phyloP scores from a whole-genome alignment of 2,113 vertebrate genomes.

The Lophotis ruficrista region DNA sequence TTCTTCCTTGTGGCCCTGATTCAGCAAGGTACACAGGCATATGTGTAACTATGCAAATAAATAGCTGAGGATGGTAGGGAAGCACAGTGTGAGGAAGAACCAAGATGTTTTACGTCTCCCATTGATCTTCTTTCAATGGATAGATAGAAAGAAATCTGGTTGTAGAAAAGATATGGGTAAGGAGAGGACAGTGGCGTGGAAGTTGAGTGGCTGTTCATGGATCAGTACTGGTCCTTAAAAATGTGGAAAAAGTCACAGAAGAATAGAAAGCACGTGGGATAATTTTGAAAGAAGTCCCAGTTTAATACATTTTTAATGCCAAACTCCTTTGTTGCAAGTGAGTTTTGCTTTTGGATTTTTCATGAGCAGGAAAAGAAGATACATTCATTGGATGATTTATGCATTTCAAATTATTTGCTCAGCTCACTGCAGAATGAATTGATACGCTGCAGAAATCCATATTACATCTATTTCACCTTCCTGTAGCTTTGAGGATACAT shows the following conservation, averaged over 20 bases:
- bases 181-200: not conserved
- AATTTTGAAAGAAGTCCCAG: not conserved
- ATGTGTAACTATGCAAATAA: conserved; percentile 33
- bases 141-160: not conserved
- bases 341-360: conserved; percentile 56
- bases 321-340: not conserved
- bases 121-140: not conserved
- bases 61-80: not conserved
- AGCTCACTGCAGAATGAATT: conserved; percentile 14
- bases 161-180: not conserved
- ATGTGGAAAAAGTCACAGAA: not conserved
- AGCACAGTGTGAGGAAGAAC: not conserved
- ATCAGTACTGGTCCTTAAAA: not conserved
- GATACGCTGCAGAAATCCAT: conserved; percentile 52
- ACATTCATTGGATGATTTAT: conserved; percentile 33
- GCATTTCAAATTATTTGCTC: conserved; percentile 48
- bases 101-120: not conserved
- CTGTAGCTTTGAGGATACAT: conserved; percentile 66
- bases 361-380: not conserved
- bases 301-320: conserved; percentile 47
- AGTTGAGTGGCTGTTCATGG: not conserved
- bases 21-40: conserved; percentile 20
- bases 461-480: conserved; percentile 61
- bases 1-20: conserved; percentile 23
- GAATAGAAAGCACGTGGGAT: not conserved